These are phyloP conservation scores for Diadophis punctatus DNA, from an alignment of 2,113 vertebrate genomes.

Conservation along the genomic window DNA sequence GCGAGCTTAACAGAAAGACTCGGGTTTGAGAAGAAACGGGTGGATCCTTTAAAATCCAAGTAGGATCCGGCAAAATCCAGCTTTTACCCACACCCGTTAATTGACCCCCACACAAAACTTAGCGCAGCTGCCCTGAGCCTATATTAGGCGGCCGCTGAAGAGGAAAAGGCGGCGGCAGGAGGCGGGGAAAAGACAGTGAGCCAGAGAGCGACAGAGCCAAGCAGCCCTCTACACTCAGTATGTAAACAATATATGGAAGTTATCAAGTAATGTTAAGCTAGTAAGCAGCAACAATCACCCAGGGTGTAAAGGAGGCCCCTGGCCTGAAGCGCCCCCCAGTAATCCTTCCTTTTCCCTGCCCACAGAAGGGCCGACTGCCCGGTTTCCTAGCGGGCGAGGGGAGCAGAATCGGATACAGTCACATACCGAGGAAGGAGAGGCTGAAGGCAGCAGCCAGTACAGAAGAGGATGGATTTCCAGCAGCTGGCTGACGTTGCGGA, in stretches of 20 bases:
- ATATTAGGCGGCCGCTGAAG: neutral
- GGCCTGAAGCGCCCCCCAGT: neutral
- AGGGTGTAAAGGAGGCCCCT: neutral
- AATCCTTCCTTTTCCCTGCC: too few species aligned
- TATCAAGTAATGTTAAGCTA: neutral
- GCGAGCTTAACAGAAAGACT: neutral
- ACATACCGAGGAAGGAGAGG: neutral
- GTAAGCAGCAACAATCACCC: neutral
- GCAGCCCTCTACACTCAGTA: constrained; percentile 12
- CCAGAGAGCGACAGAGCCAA: too few species aligned
- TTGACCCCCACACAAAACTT: neutral
- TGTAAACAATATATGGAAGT: constrained; percentile 44
- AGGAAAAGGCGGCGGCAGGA: neutral
- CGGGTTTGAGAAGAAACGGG: neutral
- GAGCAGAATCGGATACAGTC: constrained; percentile 11
- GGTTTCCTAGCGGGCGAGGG: neutral
- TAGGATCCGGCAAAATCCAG: constrained; percentile 8
- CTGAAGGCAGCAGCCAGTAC: constrained; percentile 21
- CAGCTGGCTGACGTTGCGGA: constrained; percentile 93
- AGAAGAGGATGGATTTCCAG: constrained; percentile 87
- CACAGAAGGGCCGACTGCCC: neutral
- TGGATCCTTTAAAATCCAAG: constrained; percentile 19
- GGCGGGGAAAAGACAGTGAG: neutral
- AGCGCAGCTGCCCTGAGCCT: neutral
- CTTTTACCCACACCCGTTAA: constrained; percentile 8